phyloP scores from a whole-genome alignment of 2,797 vertebrate species.

The Sebastes hopkinsi region DNA sequence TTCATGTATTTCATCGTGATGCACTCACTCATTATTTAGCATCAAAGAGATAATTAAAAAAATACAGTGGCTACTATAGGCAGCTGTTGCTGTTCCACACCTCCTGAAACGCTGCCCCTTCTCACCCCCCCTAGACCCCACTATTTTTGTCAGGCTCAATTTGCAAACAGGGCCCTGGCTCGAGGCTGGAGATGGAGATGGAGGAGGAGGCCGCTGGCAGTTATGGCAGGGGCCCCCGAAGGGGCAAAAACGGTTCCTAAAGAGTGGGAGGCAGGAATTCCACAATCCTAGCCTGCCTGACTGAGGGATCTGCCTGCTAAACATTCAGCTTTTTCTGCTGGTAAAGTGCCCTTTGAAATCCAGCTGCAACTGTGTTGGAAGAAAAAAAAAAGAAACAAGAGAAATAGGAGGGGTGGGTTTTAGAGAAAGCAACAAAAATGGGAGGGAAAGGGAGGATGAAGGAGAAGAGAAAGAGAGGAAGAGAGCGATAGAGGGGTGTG shows the following conservation, averaged over 20 bases:
- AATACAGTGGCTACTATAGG: background rate
- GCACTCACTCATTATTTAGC: background rate
- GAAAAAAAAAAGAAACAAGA: slow-evolving; percentile 31
- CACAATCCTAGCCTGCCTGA: slow-evolving; percentile 77
- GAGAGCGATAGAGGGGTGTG: slow-evolving; percentile 27
- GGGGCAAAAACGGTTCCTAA: slow-evolving; percentile 79
- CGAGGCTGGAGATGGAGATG: slow-evolving; percentile 69
- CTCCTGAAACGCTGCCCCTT: slow-evolving; percentile 48
- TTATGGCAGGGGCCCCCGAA: slow-evolving; percentile 83
- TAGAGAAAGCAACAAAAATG: slow-evolving; percentile 42
- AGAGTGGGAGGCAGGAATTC: slow-evolving; percentile 86
- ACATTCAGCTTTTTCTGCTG: slow-evolving; percentile 81
- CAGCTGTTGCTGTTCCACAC: slow-evolving; percentile 43
- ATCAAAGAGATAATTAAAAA: background rate
- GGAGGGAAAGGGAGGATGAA: slow-evolving; percentile 40
- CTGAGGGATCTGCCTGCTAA: slow-evolving; percentile 79
- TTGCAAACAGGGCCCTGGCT: slow-evolving; percentile 75
- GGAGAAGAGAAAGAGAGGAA: slow-evolving; percentile 54
- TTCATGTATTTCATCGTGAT: background rate
- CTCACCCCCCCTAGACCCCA: slow-evolving; percentile 27
- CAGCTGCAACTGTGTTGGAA: slow-evolving; percentile 78
- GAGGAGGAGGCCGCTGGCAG: slow-evolving; percentile 76
- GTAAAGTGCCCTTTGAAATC: slow-evolving; percentile 82
- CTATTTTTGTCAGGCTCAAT: slow-evolving; percentile 77
- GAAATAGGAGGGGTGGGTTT: slow-evolving; percentile 39